Evolutionary conservation across 92 coral and sea anemone species (phyloP).

Genomic region (Phenganax subtilis): DNA sequence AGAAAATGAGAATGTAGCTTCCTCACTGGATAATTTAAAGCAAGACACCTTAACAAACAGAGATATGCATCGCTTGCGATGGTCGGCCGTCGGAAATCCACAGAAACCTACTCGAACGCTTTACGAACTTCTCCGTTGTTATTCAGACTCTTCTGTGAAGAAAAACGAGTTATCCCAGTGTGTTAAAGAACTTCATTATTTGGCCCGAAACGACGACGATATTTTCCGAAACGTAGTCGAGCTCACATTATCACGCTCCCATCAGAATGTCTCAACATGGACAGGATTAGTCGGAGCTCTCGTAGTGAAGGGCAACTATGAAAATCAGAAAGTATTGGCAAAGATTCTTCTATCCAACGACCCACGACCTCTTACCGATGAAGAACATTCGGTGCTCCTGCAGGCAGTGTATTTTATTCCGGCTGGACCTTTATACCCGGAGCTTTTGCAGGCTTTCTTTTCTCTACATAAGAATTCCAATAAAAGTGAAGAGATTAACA

Average conservation of each 20-base stretch:
- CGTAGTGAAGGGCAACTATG: slow-evolving; percentile 57
- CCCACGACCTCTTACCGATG: slow-evolving; percentile 55
- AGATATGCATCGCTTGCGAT: slow-evolving; percentile 58
- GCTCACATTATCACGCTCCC: slow-evolving; percentile 52
- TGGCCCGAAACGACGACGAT: slow-evolving; percentile 50
- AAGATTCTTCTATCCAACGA: slow-evolving; percentile 51
- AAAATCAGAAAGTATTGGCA: slow-evolving; percentile 61
- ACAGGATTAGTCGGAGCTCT: slow-evolving; percentile 57
- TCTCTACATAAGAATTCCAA: slow-evolving; percentile 34
- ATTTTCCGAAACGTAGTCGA: slow-evolving; percentile 44
- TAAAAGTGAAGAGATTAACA: slow-evolving; percentile 48
- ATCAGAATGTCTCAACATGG: slow-evolving; percentile 78
- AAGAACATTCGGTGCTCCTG: slow-evolving; percentile 61
- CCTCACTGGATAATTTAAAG: slow-evolving; percentile 39
- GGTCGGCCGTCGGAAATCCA: slow-evolving; percentile 66
- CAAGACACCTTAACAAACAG: slow-evolving; percentile 58
- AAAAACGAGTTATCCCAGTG: slow-evolving; percentile 66
- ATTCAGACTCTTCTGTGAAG: slow-evolving; percentile 57
- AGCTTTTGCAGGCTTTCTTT: slow-evolving; percentile 59
- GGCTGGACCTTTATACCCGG: slow-evolving; percentile 63
- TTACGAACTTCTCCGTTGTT: slow-evolving; percentile 69
- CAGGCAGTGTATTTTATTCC: slow-evolving; percentile 65
- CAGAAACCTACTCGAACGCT: slow-evolving; percentile 55
- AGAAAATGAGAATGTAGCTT: neutral
- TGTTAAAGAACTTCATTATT: slow-evolving; percentile 61